A percentile compares a stretch with the other conserved stretches of the same genome.
These are phyloP conservation scores for Bradysia coprophila DNA, from an alignment of 1,140 invertebrate genomes.

Conservation along the genomic window DNA sequence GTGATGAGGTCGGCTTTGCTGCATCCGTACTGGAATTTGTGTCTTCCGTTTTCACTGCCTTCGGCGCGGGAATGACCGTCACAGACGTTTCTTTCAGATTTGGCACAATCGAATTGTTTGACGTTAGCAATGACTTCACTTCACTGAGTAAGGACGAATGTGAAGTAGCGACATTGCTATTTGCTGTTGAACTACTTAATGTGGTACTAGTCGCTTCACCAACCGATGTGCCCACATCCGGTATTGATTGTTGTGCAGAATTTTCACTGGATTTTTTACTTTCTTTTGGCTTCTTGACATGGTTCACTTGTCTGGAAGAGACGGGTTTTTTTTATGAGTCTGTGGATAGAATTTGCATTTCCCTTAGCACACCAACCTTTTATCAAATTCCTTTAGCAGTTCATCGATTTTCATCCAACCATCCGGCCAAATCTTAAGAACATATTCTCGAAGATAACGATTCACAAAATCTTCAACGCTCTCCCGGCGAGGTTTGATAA, in stretches of 20 bases:
- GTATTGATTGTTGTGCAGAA: background rate
- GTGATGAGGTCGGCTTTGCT: background rate
- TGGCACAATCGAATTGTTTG: background rate
- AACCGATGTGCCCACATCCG: background rate
- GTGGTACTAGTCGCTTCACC: background rate
- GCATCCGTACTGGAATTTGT: background rate
- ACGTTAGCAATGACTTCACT: background rate
- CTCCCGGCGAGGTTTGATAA: slow-evolving; percentile 16
- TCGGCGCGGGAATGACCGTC: background rate
- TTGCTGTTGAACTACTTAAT: background rate
- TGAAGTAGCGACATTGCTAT: background rate
- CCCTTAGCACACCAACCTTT: background rate
- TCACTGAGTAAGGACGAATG: background rate
- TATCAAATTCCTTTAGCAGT: slow-evolving; percentile 13
- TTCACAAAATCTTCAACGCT: slow-evolving; percentile 19
- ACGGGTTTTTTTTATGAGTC: too few species aligned
- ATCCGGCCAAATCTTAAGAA: slow-evolving; percentile 18
- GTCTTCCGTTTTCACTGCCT: background rate
- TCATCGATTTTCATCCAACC: slow-evolving; percentile 23
- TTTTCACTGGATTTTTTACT: slow-evolving; percentile 9
- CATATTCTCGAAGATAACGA: slow-evolving; percentile 14
- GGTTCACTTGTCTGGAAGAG: slow-evolving; percentile 9
- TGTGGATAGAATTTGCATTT: too few species aligned
- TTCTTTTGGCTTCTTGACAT: slow-evolving; percentile 14
- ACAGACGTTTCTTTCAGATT: background rate